Base-by-base conservation (phyloP, 2,888 invertebrate genomes). In the Drosophila nr. perissopoda region DNA sequence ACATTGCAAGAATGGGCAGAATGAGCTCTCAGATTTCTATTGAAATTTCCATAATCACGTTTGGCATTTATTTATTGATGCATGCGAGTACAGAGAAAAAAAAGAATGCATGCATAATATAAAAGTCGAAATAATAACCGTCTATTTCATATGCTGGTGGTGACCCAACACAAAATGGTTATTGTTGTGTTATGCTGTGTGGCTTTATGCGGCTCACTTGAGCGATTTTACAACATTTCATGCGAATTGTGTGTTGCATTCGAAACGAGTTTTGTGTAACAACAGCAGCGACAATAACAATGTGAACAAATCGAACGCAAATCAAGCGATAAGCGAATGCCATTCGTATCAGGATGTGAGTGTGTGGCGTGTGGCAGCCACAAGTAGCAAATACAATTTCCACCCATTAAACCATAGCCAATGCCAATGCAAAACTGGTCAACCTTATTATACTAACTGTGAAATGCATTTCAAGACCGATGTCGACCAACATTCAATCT, bases 11-110 rank as follows among this genome's bases (percentile, higher is more conserved):
- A 54, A 63, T 53, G 56, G 34, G 25, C 11, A 27, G 69, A 48
- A 53, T 45, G 53, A 48, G 54, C 38, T 58, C 40, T 57, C 64
- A 71, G 79, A 87, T 83, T 84, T 80, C 88, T 75, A 82, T 86
- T 70, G 78, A 84, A 80, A 86, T 87, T 87, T 88, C 83, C 88
- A 87, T 87, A 87, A 88, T 87, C 88, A 87, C 85, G 87, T 87
- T 82, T 83, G 88, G 78, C 85, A 88, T 86, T 87, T 88, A 85
- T 88, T 87, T 88, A 87, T 87, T 88, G 87, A 88, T 76, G 87
- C 87, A 83, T 87, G 76, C 51, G 62, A 71, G 52, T 52, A 68
- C 49, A 62, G 58, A 45, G 51, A 29, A 33, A 57, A 54, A 58
- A 52, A 33, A 4, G 31, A 11, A 33, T 33, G 10, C 33, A 4